phyloP scores from a whole-genome alignment of 2,113 vertebrate species.

The Rhinopomastus cyanomelas region DNA sequence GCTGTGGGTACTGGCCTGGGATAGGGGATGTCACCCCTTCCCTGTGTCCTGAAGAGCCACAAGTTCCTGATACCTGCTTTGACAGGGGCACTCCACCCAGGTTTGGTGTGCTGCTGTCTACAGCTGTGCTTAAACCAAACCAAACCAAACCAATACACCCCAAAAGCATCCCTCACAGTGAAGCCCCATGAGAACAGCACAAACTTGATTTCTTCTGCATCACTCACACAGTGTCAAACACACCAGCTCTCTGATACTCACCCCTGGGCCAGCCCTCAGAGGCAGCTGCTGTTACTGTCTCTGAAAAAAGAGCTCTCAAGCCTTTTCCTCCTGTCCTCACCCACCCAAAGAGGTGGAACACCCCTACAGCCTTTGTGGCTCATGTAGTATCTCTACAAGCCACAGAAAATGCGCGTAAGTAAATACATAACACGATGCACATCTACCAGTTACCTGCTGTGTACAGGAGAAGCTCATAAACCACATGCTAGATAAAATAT shows the following conservation, averaged over 20 bases:
- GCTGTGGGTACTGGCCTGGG: neutral
- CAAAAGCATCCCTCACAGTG: neutral
- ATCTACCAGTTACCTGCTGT: neutral
- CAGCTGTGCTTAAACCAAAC: neutral
- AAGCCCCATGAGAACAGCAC: fast-evolving
- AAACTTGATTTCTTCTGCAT: fast-evolving
- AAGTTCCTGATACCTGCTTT: neutral
- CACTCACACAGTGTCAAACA: fast-evolving
- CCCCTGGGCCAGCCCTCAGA: no score
- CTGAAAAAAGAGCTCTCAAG: neutral
- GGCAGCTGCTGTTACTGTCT: no score
- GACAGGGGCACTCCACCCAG: fast-evolving
- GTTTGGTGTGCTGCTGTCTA: fast-evolving
- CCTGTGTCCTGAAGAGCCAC: fast-evolving
- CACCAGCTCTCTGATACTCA: fast-evolving
- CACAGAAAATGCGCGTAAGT: neutral
- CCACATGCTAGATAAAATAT: neutral
- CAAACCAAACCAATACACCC: neutral
- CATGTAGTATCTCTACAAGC: neutral
- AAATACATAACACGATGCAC: neutral
- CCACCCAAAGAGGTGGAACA: neutral
- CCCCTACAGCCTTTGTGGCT: neutral
- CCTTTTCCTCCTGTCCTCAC: neutral
- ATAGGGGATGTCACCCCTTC: neutral
- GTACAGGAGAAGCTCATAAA: neutral